Evolutionary conservation across 2,888 invertebrate species (phyloP), one percentile per base, ranked within the genome.

Genomic region (Dysmachus trigonus): DNA sequence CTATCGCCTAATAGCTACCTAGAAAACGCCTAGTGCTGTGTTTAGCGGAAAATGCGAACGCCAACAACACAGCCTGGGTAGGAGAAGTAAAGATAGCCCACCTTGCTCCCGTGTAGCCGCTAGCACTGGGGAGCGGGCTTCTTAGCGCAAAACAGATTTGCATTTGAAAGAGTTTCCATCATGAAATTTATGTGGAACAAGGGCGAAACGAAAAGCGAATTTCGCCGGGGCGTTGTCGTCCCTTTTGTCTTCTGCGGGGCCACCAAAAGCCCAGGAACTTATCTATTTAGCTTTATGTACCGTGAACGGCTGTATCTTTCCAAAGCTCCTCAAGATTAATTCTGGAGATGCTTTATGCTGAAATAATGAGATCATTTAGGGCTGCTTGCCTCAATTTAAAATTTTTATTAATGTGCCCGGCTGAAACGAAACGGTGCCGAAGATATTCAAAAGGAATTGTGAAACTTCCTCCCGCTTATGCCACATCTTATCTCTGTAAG

Each of bases 271-370:
- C 76, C 22, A 35, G 35, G 38, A 76, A 76, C 76, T 76, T 76
- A 76, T 76, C 76, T 76, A 76, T 76, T 76, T 76, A 76, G 76
- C 76, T 76, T 76, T 76, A 76, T 76, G 76, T 76, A 76, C 76
- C 76, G 76, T 76, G 38, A 76, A 76, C 76, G 76, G 22, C 76
- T 76, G 76, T 31, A 62, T 62, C 35, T 35, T 76, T 18, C 22
- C 22, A 76, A 76, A 35, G 38, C 76, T 76, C 18, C 76, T 76
- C 35, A 38, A 76, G 76, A 76, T 76, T 76, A 76, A 76, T 76
- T 76, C 76, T 76, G 2, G 38, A 76, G 76, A 38, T 76, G 33
- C 76, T 76, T 76, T 76, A 76, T 76, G 76, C 38, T 38, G 76
- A 38, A 38, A 76, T 76, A 76, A 76, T 76, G 76, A 76, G 76